These are phyloP conservation scores for Xiphophorus birchmanni DNA, from an alignment of 2,797 vertebrate species.

Conservation along the genomic window DNA sequence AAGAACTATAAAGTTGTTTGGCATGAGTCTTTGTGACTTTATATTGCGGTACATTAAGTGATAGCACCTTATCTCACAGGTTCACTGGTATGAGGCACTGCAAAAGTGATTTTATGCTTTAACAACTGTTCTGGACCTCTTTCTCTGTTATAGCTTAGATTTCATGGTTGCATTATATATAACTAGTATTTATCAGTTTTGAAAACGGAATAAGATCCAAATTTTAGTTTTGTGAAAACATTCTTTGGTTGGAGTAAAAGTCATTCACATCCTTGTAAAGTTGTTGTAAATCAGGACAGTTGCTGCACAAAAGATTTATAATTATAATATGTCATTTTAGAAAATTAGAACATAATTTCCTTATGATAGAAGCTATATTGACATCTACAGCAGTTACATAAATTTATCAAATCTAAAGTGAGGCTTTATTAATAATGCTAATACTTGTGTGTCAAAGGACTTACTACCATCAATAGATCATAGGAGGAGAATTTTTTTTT, in stretches of 20 bases:
- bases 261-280: not conserved
- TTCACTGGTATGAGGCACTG: constrained; percentile 4
- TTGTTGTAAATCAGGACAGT: not conserved
- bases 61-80: not conserved
- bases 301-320: constrained; percentile 17
- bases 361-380: constrained; percentile 13
- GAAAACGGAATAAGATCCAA: not conserved
- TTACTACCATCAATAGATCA: constrained; percentile 9
- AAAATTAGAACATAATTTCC: not conserved
- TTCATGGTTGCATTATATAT: not conserved
- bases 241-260: not conserved
- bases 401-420: not conserved
- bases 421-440: constrained; percentile 28
- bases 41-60: constrained; percentile 1
- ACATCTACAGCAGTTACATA: not conserved
- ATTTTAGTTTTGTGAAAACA: not conserved
- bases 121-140: not conserved
- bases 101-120: not conserved
- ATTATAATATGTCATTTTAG: constrained; percentile 12
- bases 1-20: constrained; percentile 14
- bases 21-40: constrained; percentile 11
- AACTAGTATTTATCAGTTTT: not conserved
- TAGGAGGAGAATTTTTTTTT: constrained; percentile 27
- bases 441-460: not conserved
- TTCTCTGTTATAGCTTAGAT: not conserved